Percentiles rank a stretch among this genome's conserved stretches.
Conservation (phyloP, 2,888 invertebrate genomes). For the Lamproptera curius region DNA sequence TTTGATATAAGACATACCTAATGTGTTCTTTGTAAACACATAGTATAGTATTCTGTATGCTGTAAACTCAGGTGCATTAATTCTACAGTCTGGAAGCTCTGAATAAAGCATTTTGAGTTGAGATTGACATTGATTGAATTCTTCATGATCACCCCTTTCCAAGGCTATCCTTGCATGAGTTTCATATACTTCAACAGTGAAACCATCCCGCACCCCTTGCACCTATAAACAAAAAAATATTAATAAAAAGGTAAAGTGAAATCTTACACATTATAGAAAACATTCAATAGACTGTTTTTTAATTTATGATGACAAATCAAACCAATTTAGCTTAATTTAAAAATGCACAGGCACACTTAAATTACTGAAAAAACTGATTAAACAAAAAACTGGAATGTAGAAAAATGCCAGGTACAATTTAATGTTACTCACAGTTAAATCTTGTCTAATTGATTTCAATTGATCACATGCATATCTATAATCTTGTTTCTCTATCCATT, state of each 20-base stretch:
- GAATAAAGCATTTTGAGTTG: constrained; percentile 96
- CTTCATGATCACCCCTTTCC: constrained; percentile 98
- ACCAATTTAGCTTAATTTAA: no score
- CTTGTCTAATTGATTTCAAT: constrained; percentile 98
- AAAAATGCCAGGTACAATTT: constrained; percentile 4
- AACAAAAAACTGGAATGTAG: constrained; percentile 6
- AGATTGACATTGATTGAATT: constrained; percentile 99
- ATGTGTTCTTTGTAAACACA: constrained; percentile 97
- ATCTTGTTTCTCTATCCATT: constrained; percentile 94
- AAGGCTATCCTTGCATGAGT: constrained; percentile 98
- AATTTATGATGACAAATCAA: no score
- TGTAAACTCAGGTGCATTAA: constrained; percentile 93
- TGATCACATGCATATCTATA: constrained; percentile 99
- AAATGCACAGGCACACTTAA: background rate
- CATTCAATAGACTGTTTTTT: constrained; percentile 8
- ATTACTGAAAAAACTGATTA: constrained; percentile 11
- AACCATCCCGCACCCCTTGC: constrained; percentile 95
- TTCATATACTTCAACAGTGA: constrained; percentile 99
- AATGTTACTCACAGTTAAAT: constrained; percentile 90
- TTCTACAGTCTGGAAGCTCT: constrained; percentile 82
- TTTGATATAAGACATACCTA: constrained; percentile 87
- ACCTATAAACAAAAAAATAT: constrained; percentile 77
- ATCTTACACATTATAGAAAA: constrained; percentile 1
- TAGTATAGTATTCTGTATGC: constrained; percentile 98
- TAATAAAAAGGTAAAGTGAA: background rate